Conservation (phyloP, 2,888 invertebrate genomes). For the Polia nebulosa region DNA sequence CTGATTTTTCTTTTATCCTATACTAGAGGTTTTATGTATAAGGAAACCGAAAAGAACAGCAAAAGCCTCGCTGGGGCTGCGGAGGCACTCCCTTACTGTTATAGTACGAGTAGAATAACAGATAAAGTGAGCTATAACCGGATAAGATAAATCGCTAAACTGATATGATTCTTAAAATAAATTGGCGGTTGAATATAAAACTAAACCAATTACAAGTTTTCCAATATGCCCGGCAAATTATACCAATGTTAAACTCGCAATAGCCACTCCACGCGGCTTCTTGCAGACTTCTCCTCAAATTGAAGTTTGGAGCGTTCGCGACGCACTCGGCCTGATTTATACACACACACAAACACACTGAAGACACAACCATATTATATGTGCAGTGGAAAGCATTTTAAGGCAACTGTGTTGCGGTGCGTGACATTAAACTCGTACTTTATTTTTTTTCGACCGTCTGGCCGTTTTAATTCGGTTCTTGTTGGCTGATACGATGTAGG, state of each 20-base stretch:
- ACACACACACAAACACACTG: slow-evolving; percentile 49
- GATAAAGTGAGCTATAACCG: slow-evolving; percentile 40
- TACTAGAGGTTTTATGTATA: too few species aligned
- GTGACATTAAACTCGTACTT: slow-evolving; percentile 51
- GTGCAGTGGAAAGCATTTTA: slow-evolving; percentile 54
- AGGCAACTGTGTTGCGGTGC: slow-evolving; percentile 57
- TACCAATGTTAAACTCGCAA: slow-evolving; percentile 85
- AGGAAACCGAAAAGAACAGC: too few species aligned
- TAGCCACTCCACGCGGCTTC: slow-evolving; percentile 78
- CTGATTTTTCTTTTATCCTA: too few species aligned
- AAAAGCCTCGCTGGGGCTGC: too few species aligned
- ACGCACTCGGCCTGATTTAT: slow-evolving; percentile 67
- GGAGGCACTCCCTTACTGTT: slow-evolving; percentile 6
- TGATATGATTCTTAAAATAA: slow-evolving; percentile 83
- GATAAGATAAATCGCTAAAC: slow-evolving; percentile 73
- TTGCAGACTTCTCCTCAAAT: slow-evolving; percentile 76
- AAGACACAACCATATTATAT: slow-evolving; percentile 41
- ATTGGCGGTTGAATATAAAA: slow-evolving; percentile 84
- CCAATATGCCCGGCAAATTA: slow-evolving; percentile 88
- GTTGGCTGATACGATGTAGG: slow-evolving; percentile 23
- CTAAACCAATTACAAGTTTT: slow-evolving; percentile 90
- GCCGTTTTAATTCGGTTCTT: slow-evolving; percentile 46
- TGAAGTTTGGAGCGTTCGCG: slow-evolving; percentile 76
- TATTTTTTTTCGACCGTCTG: slow-evolving; percentile 49
- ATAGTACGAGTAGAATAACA: not conserved